Evolutionary conservation across 2,888 invertebrate species (phyloP).

Genomic region (Lymantria dispar): DNA sequence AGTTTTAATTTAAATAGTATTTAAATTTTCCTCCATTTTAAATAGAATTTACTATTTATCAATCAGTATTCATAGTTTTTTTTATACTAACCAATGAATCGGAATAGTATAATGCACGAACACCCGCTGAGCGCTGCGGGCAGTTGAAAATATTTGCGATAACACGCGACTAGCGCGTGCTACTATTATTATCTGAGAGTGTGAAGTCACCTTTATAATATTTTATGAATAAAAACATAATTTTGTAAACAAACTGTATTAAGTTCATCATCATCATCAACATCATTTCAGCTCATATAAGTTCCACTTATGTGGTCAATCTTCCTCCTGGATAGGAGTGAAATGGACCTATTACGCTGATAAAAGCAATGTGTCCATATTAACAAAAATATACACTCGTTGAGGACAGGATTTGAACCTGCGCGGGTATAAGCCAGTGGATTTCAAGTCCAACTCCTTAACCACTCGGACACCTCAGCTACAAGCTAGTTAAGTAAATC

Average conservation of each 20-base stretch:
- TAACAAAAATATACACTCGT: slow-evolving; percentile 5
- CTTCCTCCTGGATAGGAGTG: too few species aligned
- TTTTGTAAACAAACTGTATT: too few species aligned
- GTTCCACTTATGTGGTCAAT: too few species aligned
- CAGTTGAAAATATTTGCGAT: slow-evolving; percentile 50
- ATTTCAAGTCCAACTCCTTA: slow-evolving; percentile 82
- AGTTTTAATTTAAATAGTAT: too few species aligned
- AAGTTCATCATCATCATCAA: too few species aligned
- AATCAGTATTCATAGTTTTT: not conserved
- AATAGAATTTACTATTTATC: not conserved
- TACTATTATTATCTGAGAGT: slow-evolving; percentile 38
- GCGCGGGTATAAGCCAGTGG: slow-evolving; percentile 82
- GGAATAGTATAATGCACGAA: slow-evolving; percentile 22
- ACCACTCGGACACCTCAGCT: slow-evolving; percentile 75
- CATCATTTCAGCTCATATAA: too few species aligned
- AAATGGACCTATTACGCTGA: too few species aligned
- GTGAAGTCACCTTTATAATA: slow-evolving; percentile 42
- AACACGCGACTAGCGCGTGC: slow-evolving; percentile 51
- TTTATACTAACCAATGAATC: slow-evolving; percentile 36
- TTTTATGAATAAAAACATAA: too few species aligned
- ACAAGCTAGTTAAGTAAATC: too few species aligned
- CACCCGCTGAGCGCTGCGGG: slow-evolving; percentile 57
- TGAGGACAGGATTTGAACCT: slow-evolving; percentile 79
- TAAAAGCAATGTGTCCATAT: too few species aligned
- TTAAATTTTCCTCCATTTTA: too few species aligned